Base-by-base conservation (phyloP, 2,113 vertebrate species). In the Physeter macrocephalus region DNA sequence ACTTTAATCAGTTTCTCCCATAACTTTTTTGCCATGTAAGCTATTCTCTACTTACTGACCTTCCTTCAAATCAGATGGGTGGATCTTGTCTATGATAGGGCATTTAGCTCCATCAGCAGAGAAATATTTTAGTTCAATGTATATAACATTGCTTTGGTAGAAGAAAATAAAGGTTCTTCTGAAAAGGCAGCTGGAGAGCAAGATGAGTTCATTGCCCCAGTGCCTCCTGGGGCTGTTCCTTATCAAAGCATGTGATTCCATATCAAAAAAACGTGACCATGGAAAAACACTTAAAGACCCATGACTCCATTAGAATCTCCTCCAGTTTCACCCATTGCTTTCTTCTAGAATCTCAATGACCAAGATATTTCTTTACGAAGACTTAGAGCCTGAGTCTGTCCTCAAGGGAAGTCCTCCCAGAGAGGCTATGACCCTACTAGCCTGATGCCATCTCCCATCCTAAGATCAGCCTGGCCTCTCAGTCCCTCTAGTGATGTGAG, bases 201-300 rank as follows among this genome's bases (percentile, higher is more conserved):
- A 90, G 72, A 62, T 82, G 96, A 97, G 93, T 59, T 52, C 0
- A 94, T 46, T 59, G 90, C 71, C 91, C 59, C 54, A 29, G 25
- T 93, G 75, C 88, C 21, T 90, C 78, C 67, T 21, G 21, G 87
- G 74, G 46, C 96, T 95, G 71, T 78, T 97, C n/a, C 77, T 93
- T 88, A 88, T 97, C 96, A 96, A 96, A 92, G 85, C 94, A 95
- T 98, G 96, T 95, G 96, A 94, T 95, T 97, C 90, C 92, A 59
- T 90, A 97, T 88, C 81, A 18, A 82, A 31, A 85, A 84, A 90
- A 97, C 64, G 14, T 95, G 97, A 95, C 84, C 97, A 95, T 96
- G 93, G 78, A 93, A 69, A 98, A 98, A 87, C 25, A 71, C 74
- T 94, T 97, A 77, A 97, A 97, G 97, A 96, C 83, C 64, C 39